These are phyloP conservation scores for Graptemys geographica DNA, from an alignment of 2,797 vertebrate species.

Conservation along the genomic window DNA sequence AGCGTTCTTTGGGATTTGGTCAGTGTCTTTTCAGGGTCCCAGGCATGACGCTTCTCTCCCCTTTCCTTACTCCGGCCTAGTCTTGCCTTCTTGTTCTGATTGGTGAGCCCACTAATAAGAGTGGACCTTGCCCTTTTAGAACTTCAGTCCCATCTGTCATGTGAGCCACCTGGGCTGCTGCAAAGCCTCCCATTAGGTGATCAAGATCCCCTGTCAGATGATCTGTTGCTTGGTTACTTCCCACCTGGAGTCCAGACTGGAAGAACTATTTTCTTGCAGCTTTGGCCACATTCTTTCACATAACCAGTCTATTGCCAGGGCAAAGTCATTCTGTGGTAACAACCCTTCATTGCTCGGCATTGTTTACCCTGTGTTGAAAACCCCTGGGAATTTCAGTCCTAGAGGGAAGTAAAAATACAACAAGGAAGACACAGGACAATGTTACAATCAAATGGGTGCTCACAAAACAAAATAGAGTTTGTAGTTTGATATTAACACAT, in stretches of 20 bases:
- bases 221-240: background rate
- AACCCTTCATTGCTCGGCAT: background rate
- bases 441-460: background rate
- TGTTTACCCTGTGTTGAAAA: background rate
- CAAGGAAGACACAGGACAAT: background rate
- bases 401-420: background rate
- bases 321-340: background rate
- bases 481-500: background rate
- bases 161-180: background rate
- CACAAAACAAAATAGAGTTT: background rate
- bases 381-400: background rate
- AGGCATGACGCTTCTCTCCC: background rate
- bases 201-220: background rate
- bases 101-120: background rate
- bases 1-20: background rate
- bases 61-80: background rate
- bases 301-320: background rate
- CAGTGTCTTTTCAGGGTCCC: background rate
- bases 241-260: background rate
- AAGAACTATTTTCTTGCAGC: background rate
- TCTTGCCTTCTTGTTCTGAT: background rate
- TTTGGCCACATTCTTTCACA: background rate
- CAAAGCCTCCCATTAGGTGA: background rate
- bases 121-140: background rate
- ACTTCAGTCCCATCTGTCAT: background rate